These are phyloP conservation scores for Eucidaris tribuloides DNA, from an alignment of 35 echinoderm and acorn worm genomes.

Conservation along the genomic window DNA sequence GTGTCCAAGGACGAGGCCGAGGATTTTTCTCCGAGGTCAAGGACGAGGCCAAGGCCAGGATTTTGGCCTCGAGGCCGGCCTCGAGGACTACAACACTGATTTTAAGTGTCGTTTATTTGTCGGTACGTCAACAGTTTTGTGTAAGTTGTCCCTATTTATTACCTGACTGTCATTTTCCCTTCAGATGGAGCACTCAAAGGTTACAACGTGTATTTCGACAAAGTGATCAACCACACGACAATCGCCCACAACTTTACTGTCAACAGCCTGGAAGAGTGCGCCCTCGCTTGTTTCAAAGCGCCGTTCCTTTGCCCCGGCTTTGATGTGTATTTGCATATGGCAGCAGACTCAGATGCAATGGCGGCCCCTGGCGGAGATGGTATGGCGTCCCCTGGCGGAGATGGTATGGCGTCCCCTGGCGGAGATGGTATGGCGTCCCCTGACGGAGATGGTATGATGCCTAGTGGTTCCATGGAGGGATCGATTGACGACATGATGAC, in stretches of 20 bases:
- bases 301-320: constrained; percentile 16
- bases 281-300: constrained; percentile 7
- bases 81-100: too few relatives aligned
- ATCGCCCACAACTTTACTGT: not conserved
- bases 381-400: not conserved
- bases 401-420: not conserved
- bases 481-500: not conserved
- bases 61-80: too few relatives aligned
- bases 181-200: constrained; percentile 14
- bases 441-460: not conserved
- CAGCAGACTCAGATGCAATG: not conserved
- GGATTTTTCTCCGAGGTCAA: too few relatives aligned
- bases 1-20: too few relatives aligned
- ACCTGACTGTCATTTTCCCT: too few relatives aligned
- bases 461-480: not conserved
- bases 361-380: not conserved
- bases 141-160: too few relatives aligned
- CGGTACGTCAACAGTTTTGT: too few relatives aligned
- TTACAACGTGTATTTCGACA: constrained; percentile 11
- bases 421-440: not conserved
- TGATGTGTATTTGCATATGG: not conserved
- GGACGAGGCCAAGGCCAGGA: too few relatives aligned
- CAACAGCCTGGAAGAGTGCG: not conserved
- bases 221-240: not conserved
- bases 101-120: too few relatives aligned